phyloP scores from a whole-genome alignment of 2,888 invertebrate genomes.

The Rhamphomyia laevipes region DNA sequence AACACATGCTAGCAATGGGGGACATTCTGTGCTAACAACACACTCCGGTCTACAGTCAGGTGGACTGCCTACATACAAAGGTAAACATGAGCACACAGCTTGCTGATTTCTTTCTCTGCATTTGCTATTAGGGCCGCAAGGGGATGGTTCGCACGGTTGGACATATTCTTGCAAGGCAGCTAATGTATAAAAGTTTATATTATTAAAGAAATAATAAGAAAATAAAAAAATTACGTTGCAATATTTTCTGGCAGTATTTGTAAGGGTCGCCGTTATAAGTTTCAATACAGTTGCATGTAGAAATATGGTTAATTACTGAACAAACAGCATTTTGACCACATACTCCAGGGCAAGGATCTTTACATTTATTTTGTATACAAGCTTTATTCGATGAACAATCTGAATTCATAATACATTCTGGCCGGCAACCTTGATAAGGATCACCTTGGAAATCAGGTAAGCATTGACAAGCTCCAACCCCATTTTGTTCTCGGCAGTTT shows the following conservation, averaged over 20 bases:
- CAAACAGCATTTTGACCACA: conserved; percentile 65
- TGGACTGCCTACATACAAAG: conserved; percentile 49
- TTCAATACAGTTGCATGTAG: conserved; percentile 54
- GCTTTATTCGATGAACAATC: conserved; percentile 61
- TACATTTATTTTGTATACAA: conserved; percentile 60
- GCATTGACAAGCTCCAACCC: conserved; percentile 58
- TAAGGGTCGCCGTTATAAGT: conserved; percentile 69
- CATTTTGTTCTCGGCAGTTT: conserved; percentile 51
- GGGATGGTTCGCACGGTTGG: conserved; percentile 46
- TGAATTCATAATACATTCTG: conserved; percentile 60
- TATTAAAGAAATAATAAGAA: neutral
- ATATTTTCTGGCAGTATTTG: conserved; percentile 42
- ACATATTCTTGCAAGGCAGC: neutral
- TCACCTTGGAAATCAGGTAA: conserved; percentile 61
- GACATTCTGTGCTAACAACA: conserved; percentile 51
- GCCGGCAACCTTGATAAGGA: conserved; percentile 64
- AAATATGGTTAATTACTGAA: conserved; percentile 60
- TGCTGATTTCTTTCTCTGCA: conserved; percentile 50
- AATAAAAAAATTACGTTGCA: conserved; percentile 44
- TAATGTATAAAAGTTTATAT: neutral
- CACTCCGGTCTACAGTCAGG: conserved; percentile 61
- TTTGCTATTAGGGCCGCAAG: conserved; percentile 56
- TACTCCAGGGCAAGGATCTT: conserved; percentile 67
- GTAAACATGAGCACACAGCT: conserved; percentile 50
- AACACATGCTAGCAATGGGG: conserved; percentile 48